Evolutionary conservation across 2,888 invertebrate genomes (phyloP), one percentile per base, ranked within the genome.

Genomic region (Habroteleia sp.): DNA sequence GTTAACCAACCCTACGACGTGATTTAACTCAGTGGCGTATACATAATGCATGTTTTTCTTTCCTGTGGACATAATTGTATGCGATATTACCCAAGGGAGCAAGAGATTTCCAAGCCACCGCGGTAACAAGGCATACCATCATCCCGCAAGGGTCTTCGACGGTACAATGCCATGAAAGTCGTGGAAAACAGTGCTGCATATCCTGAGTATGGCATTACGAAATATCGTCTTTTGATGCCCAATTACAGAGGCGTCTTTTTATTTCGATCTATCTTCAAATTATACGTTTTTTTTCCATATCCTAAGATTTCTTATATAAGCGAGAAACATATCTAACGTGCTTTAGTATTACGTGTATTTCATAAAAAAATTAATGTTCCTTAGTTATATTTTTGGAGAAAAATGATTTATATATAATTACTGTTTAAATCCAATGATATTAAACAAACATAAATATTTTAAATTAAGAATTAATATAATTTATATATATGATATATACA

Each of bases 71-170:
- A 86, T 87, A 87, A 87, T 87, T 87, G 87, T 87, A 87, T 87
- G 82, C 81, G 83, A 86, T 86, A 87, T 87, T 87, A 87, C 87
- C 87, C 87, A 69, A 52, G 87, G 86, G 87, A 86, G 75, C 78
- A 72, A 69, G 79, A 78, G 76, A 77, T 76, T 77, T 81, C 81
- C 78, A 77, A 77, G 76, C 78, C 77, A 77, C 76, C 83, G 80
- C 85, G 84, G 85, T 87, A 87, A 87, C 87, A 86, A 87, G 86
- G 83, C 84, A 83, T 86, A 85, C 82, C 83, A 87, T 87, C 84
- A 84, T 77, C 76, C 56, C 63, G 23, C 68, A 72, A 75, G 50
- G 60, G 66, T 65, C 68, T 68, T 56, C 50, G 23, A 54, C 29
- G 25, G 23, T 14, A 13, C 14, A 41, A 41, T 50, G 35, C 35